Evolutionary conservation across 2,113 vertebrate species (phyloP).

Genomic region (Brachyhypopomus gauderio): DNA sequence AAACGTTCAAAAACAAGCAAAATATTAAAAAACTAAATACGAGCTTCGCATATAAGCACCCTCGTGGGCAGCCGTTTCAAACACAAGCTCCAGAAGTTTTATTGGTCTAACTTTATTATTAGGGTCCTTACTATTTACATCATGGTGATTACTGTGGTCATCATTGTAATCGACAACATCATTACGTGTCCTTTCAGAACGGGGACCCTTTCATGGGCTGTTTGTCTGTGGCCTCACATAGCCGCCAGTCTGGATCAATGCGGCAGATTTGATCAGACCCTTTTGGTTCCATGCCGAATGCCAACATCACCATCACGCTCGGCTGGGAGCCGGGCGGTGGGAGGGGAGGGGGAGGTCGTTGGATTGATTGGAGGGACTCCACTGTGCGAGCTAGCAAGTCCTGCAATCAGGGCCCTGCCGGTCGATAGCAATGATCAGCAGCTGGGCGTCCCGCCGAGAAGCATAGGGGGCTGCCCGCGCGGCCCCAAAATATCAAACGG

Average conservation of each 20-base stretch:
- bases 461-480: conserved; percentile 52
- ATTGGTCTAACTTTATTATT: conserved; percentile 28
- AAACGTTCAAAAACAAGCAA: not conserved
- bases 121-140: conserved; percentile 47
- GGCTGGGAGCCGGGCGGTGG: conserved; percentile 74
- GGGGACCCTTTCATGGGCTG: conserved; percentile 45
- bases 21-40: not conserved
- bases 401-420: conserved; percentile 69
- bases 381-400: conserved; percentile 60
- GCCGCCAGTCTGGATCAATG: conserved; percentile 65
- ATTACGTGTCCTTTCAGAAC: conserved; percentile 55
- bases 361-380: conserved; percentile 75
- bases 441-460: conserved; percentile 62
- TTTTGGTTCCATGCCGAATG: conserved; percentile 72
- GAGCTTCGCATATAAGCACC: not conserved
- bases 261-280: conserved; percentile 73
- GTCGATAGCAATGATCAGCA: conserved; percentile 76
- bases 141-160: conserved; percentile 30
- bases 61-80: not conserved
- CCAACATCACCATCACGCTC: conserved; percentile 79
- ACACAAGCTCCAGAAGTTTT: conserved; percentile 9
- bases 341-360: conserved; percentile 73
- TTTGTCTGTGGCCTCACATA: conserved; percentile 57
- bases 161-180: conserved; percentile 45
- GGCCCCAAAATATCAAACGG: conserved; percentile 67